Base-by-base conservation (phyloP, 2,888 invertebrate genomes). In the Alloplasta piceator region DNA sequence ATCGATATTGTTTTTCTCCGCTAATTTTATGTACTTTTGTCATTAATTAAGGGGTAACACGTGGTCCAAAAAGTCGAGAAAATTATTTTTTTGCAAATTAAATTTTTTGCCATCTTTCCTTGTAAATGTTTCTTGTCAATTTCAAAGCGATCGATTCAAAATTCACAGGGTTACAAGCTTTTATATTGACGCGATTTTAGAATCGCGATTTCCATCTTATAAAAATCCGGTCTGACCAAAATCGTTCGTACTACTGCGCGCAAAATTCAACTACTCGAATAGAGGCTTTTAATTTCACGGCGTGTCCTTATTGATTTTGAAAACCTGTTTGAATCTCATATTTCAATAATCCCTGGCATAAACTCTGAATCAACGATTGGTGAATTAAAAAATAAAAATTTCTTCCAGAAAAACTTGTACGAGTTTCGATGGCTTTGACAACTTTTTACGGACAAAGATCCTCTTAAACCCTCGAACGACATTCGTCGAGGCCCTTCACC, bases 381-480 rank as follows among this genome's bases (percentile, higher is more conserved):
- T 48, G n/a, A 14, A 5, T 52, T 4, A 52, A 52, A 14, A 14
- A 52, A 52, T 52, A 52, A 52, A 14, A 43, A 43, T 43, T 43
- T 43, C 43, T 1, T 10, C 6, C 16, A 14, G 12, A 7, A 52
- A 14, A 14, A 52, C 14, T 52, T 52, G 5, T 16, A 6, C 14
- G 6, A n/a, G n/a, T n/a, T n/a, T n/a, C n/a, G n/a, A 52, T 14
- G 7, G 12, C 16, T 14, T 4, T 6, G 26, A 26, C 26, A 26
- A 52, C 12, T 14, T 52, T 6, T 52, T 6, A n/a, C 6, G n/a
- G 6, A 58, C 38, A 12, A 58, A 38, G 14, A 61, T 61, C 43
- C 55, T 70, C 56, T 58, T 61, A 7, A 52, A 41, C 43, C n/a
- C 5, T 39, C 26, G 61, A 67, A 56, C 67, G 67, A 9, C 46